Base-by-base conservation (phyloP, 2,797 vertebrate genomes). In the Cirrhinus molitorella region DNA sequence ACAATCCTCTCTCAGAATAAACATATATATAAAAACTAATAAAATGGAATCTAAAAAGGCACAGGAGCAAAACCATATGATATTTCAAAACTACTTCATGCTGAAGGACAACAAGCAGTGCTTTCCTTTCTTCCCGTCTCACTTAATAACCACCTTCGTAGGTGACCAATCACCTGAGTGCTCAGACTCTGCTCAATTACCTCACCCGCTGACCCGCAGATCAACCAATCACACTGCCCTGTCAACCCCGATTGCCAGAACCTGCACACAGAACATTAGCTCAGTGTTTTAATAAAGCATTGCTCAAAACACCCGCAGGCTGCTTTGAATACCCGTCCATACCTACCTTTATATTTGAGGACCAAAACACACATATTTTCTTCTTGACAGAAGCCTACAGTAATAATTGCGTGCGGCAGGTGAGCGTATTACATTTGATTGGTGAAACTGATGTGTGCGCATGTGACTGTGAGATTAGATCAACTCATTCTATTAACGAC, bases 171-270 rank as follows among this genome's bases (percentile, higher is more conserved):
- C 53, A 79, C 37, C 68, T 21, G 70, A 28, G 57, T 61, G 65
- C 43, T 63, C 72, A 85, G 76, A 80, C 83, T 49, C 53, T 71
- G 68, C 21, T 59, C 72, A 79, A 81, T 81, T 68, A 83, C 72
- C 65, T 21, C 83, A 16, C 61, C 45, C 34, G 4, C 66, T 89
- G 88, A 90, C 90, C 89, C 88, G 87, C 84, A 88, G 85, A 90
- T 84, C 88, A 88, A 83, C 87, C 74, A 80, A 85, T 85, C 79
- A 89, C 86, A 51, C 79, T 63, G 11, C 17, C 16, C 40, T 14
- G 57, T 63, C 57, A 77, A 63, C 57, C 68, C 68, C 74, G 19
- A 66, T 67, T 47, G 5, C 25, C 82, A 25, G 53, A 61, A 73
- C 70, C 68, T 72, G 23, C 45, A 31, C 23, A 49, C 23, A 72